Base-by-base conservation (phyloP, 2,113 vertebrate genomes). In the Istiophorus platypterus region DNA sequence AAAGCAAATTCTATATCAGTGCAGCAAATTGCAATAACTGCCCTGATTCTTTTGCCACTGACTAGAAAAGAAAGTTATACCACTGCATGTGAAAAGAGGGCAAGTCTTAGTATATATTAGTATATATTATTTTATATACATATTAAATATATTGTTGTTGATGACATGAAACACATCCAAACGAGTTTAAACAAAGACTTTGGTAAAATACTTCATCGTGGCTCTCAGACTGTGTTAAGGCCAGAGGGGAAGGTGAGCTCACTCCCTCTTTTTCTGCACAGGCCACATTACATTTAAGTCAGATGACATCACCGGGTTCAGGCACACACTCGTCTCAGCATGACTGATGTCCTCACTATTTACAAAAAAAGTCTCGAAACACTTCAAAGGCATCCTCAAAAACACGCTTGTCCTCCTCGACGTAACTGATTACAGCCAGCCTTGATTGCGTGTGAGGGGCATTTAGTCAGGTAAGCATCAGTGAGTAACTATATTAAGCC, bases 381-480 rank as follows among this genome's bases (percentile, higher is more conserved):
- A 89, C 90, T 91, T 92, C 84, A 88, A 92, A 92, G 78, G 76
- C 91, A 76, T 90, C 75, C 82, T 91, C 76, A 39, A 86, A 89
- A 83, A 85, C 82, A 86, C 3, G 66, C 56, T 75, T 80, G 84
- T 90, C 85, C 71, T 84, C 61, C 66, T 85, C 47, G 42, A 89
- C 88, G 81, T 95, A 96, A 98, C 94, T 95, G 96, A 99, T 98
- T 95, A 91, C 95, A 95, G 94, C 88, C 95, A 96, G 94, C 95
- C 94, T 92, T 96, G 96, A 96, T 96, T 96, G 96, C 95, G 96
- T 96, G 93, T 96, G 95, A 95, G 92, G 95, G 96, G 96, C 95
- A 96, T 95, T 98, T 97, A 96, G 97, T 97, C 97, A 98, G 96
- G 97, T 98, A 97, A 97, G 97, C 98, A 97, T 97, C 97, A 97